These are phyloP conservation scores for Podiceps cristatus DNA, from an alignment of 2,113 vertebrate species.

Conservation along the genomic window DNA sequence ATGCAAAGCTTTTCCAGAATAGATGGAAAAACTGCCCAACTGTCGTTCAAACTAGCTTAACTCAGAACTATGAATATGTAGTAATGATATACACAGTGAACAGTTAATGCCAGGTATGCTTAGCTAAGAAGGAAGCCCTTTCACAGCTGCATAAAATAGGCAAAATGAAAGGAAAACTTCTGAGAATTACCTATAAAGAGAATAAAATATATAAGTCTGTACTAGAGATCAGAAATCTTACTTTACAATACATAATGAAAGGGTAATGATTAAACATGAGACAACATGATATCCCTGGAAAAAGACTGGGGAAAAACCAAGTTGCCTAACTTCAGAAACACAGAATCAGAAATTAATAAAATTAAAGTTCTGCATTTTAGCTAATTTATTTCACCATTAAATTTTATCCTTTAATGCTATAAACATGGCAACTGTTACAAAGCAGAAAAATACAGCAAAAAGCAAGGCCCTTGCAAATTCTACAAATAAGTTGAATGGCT, in stretches of 20 bases:
- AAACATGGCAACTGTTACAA: neutral
- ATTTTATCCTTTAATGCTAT: neutral
- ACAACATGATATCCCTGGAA: neutral
- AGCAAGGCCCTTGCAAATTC: neutral
- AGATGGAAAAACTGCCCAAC: neutral
- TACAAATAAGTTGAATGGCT: neutral
- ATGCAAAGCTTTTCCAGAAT: conserved; percentile 5
- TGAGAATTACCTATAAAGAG: neutral
- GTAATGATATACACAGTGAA: neutral
- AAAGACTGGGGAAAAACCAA: neutral
- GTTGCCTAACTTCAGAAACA: neutral
- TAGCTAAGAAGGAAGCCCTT: neutral
- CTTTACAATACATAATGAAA: neutral
- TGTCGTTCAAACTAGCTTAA: neutral
- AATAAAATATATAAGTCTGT: neutral
- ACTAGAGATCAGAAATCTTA: neutral
- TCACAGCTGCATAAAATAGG: neutral
- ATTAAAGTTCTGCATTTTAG: neutral
- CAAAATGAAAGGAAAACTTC: neutral
- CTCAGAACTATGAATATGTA: neutral
- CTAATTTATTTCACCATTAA: neutral
- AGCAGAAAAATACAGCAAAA: neutral
- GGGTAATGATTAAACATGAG: neutral
- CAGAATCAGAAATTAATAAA: neutral
- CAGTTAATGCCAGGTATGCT: neutral